A percentile compares a stretch with the other conserved stretches of the same genome.
Conservation (phyloP, 1,140 invertebrate genomes). For the Dendroctonus ponderosae region DNA sequence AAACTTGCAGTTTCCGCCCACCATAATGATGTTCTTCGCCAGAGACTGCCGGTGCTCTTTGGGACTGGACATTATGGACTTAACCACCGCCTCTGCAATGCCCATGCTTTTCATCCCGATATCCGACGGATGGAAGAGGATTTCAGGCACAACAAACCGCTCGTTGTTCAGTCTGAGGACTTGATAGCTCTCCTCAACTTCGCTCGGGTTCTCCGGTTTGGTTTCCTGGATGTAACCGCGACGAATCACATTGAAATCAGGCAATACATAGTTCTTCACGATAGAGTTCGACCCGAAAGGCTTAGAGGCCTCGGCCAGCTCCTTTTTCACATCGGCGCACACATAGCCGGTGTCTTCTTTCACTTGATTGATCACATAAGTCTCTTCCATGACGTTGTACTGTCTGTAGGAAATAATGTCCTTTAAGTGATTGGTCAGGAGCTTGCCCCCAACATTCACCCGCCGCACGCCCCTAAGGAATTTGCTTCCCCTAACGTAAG, state of each 20-base stretch:
- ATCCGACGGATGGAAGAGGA: constrained; percentile 93
- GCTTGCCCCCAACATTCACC: constrained; percentile 95
- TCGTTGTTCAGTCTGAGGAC: constrained; percentile 88
- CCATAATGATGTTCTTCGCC: constrained; percentile 85
- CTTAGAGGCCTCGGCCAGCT: constrained; percentile 76
- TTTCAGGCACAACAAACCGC: constrained; percentile 89
- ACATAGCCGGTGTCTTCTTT: constrained; percentile 98
- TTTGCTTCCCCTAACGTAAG: constrained; percentile 84
- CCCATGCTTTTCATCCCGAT: constrained; percentile 94
- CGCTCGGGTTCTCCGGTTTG: constrained; percentile 50
- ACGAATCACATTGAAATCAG: constrained; percentile 60
- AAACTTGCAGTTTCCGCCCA: constrained; percentile 85
- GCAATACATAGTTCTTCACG: constrained; percentile 88
- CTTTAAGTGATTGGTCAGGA: constrained; percentile 96
- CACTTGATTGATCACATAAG: constrained; percentile 98
- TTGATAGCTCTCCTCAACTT: constrained; percentile 69
- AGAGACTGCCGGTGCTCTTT: constrained; percentile 79
- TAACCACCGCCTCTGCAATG: constrained; percentile 83
- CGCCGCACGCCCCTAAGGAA: constrained; percentile 76
- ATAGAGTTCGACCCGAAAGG: constrained; percentile 61
- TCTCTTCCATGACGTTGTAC: constrained; percentile 98
- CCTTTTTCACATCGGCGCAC: constrained; percentile 78
- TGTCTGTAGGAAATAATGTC: constrained; percentile 97
- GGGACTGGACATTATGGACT: constrained; percentile 71
- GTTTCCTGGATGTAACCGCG: constrained; percentile 56